Base-by-base conservation (phyloP, 1,140 invertebrate species). In the Diabrotica virgifera region DNA sequence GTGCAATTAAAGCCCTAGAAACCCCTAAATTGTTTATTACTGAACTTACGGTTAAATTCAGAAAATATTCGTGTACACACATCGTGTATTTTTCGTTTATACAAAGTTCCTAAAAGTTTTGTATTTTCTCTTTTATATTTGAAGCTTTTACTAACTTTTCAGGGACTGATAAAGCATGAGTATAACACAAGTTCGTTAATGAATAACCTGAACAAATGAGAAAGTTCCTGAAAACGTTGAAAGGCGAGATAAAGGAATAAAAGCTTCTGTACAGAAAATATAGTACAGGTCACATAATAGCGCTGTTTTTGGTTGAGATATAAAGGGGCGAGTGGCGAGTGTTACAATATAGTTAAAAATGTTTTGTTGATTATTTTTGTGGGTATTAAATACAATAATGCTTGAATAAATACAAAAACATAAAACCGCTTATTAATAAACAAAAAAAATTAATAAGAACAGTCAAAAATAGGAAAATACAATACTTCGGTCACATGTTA, bases 211-310 rank as follows among this genome's bases (percentile, higher is more conserved):
- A 74, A 75, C 72, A 75, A 75, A 75, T 68, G 67, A 67, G 72
- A 75, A 75, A 75, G 69, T 75, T 75, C 70, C 72, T 75, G 74
- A 74, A 75, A 72, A 72, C 71, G 68, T 68, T 75, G 74, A 75
- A 75, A 74, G 72, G 71, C 72, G 71, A 75, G 72, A 75, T 75
- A 74, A 75, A 75, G 74, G 74, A 74, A 75, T 73, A 71, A 75
- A 74, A 67, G 74, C 71, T 63, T 58, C 56, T 63, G 64, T 59
- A 64, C 57, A 70, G 67, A 69, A 74, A 72, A 74, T 70, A 73
- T 70, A 72, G 64, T 72, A 70, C 71, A 72, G 68, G 73, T 74
- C 74, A 72, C 72, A 75, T 75, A 75, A 75, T 75, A 60, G 69
- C 69, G 64, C 67, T 74, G 72, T 72, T 73, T 69, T 70, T 66